phyloP scores from a whole-genome alignment of 2,797 vertebrate genomes.

The Gymnocypris eckloni region DNA sequence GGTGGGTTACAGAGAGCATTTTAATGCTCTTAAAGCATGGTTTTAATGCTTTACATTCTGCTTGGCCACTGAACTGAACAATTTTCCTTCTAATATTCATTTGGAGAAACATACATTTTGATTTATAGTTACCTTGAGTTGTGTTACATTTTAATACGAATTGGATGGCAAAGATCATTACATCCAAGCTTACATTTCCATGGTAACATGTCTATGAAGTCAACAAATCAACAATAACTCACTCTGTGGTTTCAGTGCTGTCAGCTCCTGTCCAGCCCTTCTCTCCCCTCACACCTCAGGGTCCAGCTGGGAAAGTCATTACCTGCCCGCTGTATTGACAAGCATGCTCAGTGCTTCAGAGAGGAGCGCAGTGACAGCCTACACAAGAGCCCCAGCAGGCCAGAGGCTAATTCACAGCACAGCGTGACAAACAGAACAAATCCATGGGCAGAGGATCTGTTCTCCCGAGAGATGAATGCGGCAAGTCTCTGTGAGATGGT shows the following conservation, averaged over 20 bases:
- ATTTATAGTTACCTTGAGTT: constrained; percentile 5
- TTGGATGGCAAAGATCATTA: background rate
- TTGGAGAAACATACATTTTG: background rate
- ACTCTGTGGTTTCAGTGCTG: constrained; percentile 18
- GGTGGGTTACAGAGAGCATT: background rate
- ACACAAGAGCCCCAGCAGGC: constrained; percentile 11
- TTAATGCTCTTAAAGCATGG: background rate
- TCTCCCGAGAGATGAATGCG: background rate
- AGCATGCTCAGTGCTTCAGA: constrained; percentile 36
- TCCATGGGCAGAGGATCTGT: background rate
- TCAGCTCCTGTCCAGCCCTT: constrained; percentile 6
- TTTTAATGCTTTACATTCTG: background rate
- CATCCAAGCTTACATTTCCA: constrained; percentile 70
- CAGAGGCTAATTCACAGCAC: background rate
- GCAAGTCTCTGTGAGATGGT: background rate
- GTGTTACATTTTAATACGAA: background rate
- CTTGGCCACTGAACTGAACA: background rate
- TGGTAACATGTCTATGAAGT: constrained; percentile 67
- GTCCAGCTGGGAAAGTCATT: constrained; percentile 59
- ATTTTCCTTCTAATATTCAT: background rate
- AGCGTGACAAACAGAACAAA: background rate
- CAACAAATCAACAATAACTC: constrained; percentile 64
- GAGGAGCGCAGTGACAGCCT: constrained; percentile 15
- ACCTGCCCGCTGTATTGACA: constrained; percentile 30
- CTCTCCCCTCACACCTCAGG: constrained; percentile 4